Evolutionary conservation across 2,888 invertebrate genomes (phyloP), one percentile per base, ranked within the genome.

Genomic region (Orthosia gracilis): DNA sequence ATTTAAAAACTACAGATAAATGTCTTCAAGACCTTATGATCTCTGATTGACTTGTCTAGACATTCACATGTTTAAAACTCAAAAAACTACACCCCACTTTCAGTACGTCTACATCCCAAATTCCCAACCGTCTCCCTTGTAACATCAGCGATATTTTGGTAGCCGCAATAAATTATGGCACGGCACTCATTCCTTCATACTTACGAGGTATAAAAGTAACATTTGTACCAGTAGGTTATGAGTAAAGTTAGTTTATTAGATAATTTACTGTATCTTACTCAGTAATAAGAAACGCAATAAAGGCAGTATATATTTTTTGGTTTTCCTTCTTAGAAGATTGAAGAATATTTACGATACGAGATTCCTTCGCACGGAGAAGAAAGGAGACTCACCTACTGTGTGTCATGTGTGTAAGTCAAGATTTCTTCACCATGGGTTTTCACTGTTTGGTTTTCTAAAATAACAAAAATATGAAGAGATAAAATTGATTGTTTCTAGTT

Each of bases 121-220:
- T 18, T n/a, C 13, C 15, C 4, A 50, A 26, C 17, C 0, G 26
- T 21, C 17, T 54, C 40, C 50, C 76, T 47, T 54, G 58, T 59
- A 63, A 73, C 79, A 78, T 83, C 78, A 80, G 69, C 79, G 63
- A 69, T 78, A 80, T 83, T 78, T 83, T 69, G 58, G 66, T 69
- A 69, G 18, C 23, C 49, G 73, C 26, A 55, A 69, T 83, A 80
- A 69, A 83, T 73, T 69, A 78, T 68, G 40, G 61, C 79, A 64
- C 52, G 64, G 52, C 49, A 63, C 59, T 73, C 83, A 78, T 83
- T 73, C 5, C 47, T 54, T 69, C 58, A 49, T 73, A 64, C 78
- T 82, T 78, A 63, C 18, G 71, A 78, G 66, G 3, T 59, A 80
- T 78, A 73, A 82, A 82, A 80, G 45, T 73, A 73, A 66, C 47